Evolutionary conservation across 2,113 vertebrate genomes (phyloP).

Genomic region (Tetrax tetrax): DNA sequence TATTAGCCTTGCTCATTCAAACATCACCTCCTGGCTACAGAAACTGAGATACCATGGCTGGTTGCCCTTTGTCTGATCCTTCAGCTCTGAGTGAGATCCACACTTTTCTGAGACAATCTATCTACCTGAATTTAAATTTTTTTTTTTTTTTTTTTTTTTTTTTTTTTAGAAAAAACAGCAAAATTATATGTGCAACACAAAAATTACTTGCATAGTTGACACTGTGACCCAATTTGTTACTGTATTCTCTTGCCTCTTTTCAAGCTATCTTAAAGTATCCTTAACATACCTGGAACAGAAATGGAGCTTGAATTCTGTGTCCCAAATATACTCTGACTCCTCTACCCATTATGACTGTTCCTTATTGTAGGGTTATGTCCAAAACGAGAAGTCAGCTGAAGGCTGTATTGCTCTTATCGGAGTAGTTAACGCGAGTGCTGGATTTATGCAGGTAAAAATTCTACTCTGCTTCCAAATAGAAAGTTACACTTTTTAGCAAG

Average conservation of each 20-base stretch:
- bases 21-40: background rate
- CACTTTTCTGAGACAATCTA: background rate
- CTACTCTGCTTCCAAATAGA: background rate
- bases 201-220: background rate
- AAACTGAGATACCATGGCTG: background rate
- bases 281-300: background rate
- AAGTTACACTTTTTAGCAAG: background rate
- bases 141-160: no score
- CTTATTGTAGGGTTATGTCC: background rate
- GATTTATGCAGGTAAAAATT: slow-evolving; percentile 3
- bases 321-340: background rate
- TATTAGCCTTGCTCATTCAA: background rate
- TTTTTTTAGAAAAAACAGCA: background rate
- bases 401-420: background rate
- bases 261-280: background rate
- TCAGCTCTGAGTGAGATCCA: background rate
- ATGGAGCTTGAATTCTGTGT: background rate
- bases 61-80: background rate
- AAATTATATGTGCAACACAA: background rate
- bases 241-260: background rate
- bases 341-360: background rate
- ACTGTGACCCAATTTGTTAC: background rate
- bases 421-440: background rate
- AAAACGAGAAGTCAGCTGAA: slow-evolving; percentile 6
- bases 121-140: no score